phyloP scores from a whole-genome alignment of 2,113 vertebrate species.

The Pomatorhinus ruficollis region DNA sequence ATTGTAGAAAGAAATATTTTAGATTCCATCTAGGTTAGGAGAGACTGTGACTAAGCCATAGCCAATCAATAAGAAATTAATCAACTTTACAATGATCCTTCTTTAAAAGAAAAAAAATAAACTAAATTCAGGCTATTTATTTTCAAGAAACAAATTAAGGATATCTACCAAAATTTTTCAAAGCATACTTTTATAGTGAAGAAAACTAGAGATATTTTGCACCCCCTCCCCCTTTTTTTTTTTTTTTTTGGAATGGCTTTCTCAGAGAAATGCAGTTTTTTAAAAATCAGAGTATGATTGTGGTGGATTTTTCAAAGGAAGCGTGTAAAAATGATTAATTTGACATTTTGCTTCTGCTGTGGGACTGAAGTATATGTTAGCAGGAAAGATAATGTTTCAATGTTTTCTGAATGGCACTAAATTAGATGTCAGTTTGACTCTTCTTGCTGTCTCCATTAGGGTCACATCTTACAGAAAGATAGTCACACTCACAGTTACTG shows the following conservation, averaged over 20 bases:
- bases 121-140: background rate
- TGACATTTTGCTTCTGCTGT: background rate
- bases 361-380: background rate
- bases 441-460: background rate
- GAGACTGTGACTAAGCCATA: background rate
- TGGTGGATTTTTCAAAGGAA: background rate
- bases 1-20: background rate
- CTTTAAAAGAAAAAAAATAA: background rate
- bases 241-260: background rate
- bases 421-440: background rate
- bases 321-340: background rate
- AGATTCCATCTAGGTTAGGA: background rate
- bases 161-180: background rate
- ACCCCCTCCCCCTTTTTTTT: too few relatives aligned
- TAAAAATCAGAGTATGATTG: background rate
- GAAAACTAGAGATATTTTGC: background rate
- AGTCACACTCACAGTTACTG: background rate
- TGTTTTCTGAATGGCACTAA: fast-evolving
- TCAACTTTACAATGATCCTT: background rate
- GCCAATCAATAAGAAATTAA: background rate
- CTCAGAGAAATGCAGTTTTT: background rate
- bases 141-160: background rate
- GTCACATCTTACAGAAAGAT: background rate
- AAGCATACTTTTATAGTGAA: background rate
- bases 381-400: background rate